phyloP scores from a whole-genome alignment of 2,888 invertebrate genomes.

The Phymatocera aterrima region DNA sequence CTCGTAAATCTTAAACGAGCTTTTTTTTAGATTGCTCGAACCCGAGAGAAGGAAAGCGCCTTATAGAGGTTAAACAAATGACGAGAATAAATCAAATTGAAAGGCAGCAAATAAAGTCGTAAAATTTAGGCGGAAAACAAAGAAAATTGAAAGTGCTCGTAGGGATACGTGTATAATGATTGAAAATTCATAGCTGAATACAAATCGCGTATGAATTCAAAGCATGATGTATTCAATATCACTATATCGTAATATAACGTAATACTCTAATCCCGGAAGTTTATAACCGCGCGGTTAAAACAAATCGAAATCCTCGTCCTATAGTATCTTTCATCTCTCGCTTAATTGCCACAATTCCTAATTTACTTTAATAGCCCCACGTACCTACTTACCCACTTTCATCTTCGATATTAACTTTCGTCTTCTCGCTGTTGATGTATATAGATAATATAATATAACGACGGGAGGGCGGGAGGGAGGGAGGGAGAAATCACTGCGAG shows the following conservation, averaged over 20 bases:
- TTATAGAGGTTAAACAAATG: slow-evolving; percentile 39
- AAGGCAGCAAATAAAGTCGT: slow-evolving; percentile 21
- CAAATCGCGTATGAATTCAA: not conserved
- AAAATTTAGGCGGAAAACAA: slow-evolving; percentile 8
- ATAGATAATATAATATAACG: not conserved
- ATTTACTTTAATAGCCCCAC: slow-evolving; percentile 10
- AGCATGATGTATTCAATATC: not conserved
- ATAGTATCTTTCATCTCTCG: not conserved
- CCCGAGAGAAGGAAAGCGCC: not conserved
- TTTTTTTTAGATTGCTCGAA: slow-evolving; percentile 29
- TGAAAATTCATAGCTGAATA: slow-evolving; percentile 7
- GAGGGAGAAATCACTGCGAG: not conserved
- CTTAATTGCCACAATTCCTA: not conserved
- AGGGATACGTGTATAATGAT: no score
- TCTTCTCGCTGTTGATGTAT: not conserved
- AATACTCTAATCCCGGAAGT: not conserved
- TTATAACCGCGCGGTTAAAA: not conserved
- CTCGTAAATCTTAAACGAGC: slow-evolving; percentile 35
- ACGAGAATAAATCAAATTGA: slow-evolving; percentile 16
- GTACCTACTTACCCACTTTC: slow-evolving; percentile 13
- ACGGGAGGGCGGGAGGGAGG: not conserved
- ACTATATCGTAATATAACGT: not conserved
- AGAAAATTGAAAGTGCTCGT: not conserved
- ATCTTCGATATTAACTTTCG: slow-evolving; percentile 11
- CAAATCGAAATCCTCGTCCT: not conserved